These are phyloP conservation scores for Pomatostomus ruficeps DNA, from an alignment of 2,113 vertebrate genomes.

Conservation along the genomic window DNA sequence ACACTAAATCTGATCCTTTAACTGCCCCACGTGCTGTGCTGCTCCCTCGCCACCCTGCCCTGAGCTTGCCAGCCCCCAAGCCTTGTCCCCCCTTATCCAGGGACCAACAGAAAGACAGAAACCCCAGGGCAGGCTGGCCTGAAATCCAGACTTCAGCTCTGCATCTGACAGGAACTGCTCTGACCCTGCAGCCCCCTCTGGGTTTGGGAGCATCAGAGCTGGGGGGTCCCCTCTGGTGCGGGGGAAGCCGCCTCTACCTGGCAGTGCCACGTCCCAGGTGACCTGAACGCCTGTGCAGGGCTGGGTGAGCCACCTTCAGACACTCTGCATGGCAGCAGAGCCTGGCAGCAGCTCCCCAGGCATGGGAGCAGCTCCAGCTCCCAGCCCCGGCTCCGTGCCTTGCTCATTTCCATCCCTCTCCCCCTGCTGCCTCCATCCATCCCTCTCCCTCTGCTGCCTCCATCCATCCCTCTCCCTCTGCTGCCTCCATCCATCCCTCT, in stretches of 20 bases:
- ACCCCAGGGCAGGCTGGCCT: neutral
- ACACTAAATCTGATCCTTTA: neutral
- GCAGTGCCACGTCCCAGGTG: neutral
- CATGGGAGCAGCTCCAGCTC: neutral
- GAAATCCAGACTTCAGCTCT: neutral
- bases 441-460: neutral
- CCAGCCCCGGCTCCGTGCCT: neutral
- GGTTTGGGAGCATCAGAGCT: neutral
- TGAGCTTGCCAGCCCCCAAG: neutral
- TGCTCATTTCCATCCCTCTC: neutral
- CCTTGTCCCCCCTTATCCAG: neutral
- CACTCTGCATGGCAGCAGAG: neutral
- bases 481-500: too few species aligned
- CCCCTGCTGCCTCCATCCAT: neutral
- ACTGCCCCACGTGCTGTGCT: neutral
- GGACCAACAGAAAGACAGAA: neutral
- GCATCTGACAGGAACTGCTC: neutral
- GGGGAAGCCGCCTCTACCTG: neutral
- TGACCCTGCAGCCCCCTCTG: neutral
- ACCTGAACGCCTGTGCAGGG: rapidly evolving
- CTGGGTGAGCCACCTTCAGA: neutral
- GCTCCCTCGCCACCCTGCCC: neutral
- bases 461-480: too few species aligned
- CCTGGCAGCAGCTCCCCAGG: neutral
- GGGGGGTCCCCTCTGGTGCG: rapidly evolving